Percentiles rank a stretch among this genome's conserved stretches.
Evolutionary conservation across 1,140 invertebrate species (phyloP).

Genomic region (Bombyx mori): DNA sequence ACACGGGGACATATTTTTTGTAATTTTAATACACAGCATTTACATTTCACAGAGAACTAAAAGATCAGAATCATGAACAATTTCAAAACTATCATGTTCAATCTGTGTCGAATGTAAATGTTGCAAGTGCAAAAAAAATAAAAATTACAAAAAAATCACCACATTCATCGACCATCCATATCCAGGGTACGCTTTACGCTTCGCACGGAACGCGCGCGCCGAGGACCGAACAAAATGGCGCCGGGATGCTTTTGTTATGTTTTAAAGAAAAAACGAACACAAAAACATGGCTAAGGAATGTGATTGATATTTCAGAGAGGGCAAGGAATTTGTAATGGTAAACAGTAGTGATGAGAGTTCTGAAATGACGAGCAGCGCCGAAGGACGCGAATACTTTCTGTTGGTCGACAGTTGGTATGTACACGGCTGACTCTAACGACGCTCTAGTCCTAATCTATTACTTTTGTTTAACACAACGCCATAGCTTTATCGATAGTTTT

Average conservation of each 20-base stretch:
- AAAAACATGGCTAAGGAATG: slow-evolving; percentile 21
- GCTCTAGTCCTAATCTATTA: slow-evolving; percentile 4
- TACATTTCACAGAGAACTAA: too few relatives aligned
- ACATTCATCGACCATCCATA: slow-evolving; percentile 6
- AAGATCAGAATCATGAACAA: too few relatives aligned
- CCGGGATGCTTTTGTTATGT: slow-evolving; percentile 6
- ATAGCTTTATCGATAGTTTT: slow-evolving; percentile 2
- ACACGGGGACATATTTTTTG: slow-evolving; percentile 5
- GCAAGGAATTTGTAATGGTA: slow-evolving; percentile 46
- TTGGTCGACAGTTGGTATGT: slow-evolving; percentile 56
- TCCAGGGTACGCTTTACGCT: slow-evolving; percentile 12
- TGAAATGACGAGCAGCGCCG: slow-evolving; percentile 37
- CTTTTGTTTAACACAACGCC: neutral
- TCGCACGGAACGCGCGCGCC: slow-evolving; percentile 13
- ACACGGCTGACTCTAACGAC: slow-evolving; percentile 20
- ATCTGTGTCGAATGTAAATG: too few relatives aligned
- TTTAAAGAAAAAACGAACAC: slow-evolving; percentile 6
- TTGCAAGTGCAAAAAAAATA: slow-evolving; percentile 6
- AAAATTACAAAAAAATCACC: slow-evolving; percentile 13
- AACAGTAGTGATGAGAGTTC: slow-evolving; percentile 53
- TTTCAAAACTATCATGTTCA: too few relatives aligned
- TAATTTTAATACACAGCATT: neutral
- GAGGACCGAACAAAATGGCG: neutral
- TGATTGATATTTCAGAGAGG: slow-evolving; percentile 51
- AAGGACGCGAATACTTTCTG: slow-evolving; percentile 47